Evolutionary conservation across 2,888 invertebrate species (phyloP).

Genomic region (Ashinkailepas kermadecensis): DNA sequence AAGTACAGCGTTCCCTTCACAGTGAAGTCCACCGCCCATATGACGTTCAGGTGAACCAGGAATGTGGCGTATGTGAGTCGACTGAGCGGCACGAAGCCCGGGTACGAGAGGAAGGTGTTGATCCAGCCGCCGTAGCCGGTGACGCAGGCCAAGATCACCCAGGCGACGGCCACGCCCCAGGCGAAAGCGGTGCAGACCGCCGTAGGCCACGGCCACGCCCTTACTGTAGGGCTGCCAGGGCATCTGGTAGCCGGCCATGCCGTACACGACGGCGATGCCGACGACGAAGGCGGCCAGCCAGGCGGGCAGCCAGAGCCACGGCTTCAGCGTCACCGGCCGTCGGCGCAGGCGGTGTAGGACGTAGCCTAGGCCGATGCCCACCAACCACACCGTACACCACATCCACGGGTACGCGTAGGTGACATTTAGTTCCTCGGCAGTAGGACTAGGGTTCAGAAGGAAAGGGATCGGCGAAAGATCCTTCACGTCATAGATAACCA

Average conservation of each 20-base stretch:
- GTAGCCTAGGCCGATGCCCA: conserved; percentile 26
- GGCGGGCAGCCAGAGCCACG: conserved; percentile 42
- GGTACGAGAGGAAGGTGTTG: conserved; percentile 51
- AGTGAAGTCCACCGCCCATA: not conserved
- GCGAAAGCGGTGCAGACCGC: conserved; percentile 57
- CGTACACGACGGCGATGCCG: conserved; percentile 66
- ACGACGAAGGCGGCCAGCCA: conserved; percentile 61
- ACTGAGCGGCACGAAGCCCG: conserved; percentile 56
- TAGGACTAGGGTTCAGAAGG: not conserved
- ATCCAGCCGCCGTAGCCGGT: conserved; percentile 58
- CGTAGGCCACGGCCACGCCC: conserved; percentile 57
- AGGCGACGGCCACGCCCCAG: conserved; percentile 60
- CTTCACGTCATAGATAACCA: conserved; percentile 6
- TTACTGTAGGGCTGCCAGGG: conserved; percentile 39
- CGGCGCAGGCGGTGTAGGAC: conserved; percentile 14
- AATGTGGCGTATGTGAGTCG: conserved; percentile 63
- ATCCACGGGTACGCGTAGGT: conserved; percentile 20
- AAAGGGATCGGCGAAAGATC: conserved; percentile 4
- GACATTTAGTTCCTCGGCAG: not conserved
- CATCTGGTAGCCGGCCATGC: conserved; percentile 50
- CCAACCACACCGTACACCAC: conserved; percentile 24
- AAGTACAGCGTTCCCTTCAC: not conserved
- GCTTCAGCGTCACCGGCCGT: not conserved
- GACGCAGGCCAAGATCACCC: conserved; percentile 66
- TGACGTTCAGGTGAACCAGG: conserved; percentile 38